Evolutionary conservation across 2,113 vertebrate species (phyloP).

Genomic region (Prunella himalayana): DNA sequence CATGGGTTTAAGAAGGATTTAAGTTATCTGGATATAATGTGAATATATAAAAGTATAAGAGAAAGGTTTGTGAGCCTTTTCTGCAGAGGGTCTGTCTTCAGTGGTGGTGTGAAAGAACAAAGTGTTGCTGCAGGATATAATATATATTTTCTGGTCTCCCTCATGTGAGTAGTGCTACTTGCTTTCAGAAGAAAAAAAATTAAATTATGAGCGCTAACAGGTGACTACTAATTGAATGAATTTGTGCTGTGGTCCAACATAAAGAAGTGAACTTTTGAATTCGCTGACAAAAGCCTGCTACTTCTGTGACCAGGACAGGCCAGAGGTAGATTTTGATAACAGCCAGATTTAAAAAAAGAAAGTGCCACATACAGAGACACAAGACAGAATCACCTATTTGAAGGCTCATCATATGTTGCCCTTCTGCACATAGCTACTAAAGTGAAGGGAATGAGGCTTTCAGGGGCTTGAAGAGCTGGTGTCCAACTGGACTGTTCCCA

Average conservation of each 20-base stretch:
- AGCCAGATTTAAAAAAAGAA: neutral
- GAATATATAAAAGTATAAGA: neutral
- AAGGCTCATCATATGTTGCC: neutral
- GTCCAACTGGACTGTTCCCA: neutral
- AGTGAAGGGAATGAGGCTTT: neutral
- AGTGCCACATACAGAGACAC: neutral
- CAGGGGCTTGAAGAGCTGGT: neutral
- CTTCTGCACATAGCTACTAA: neutral
- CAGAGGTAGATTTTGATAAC: neutral
- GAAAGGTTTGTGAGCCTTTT: neutral
- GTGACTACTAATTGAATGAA: neutral
- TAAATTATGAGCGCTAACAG: neutral
- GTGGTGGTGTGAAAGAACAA: neutral
- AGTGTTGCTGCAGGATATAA: neutral
- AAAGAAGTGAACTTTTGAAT: neutral
- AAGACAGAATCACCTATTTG: neutral
- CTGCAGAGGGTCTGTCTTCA: neutral
- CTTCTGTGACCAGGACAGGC: neutral
- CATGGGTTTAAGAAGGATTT: neutral
- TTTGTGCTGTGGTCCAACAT: rapidly evolving
- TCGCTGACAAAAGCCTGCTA: neutral
- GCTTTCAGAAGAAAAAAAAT: neutral
- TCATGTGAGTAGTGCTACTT: neutral
- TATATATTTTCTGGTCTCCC: neutral
- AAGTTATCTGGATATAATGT: neutral